Evolutionary conservation across 2,113 vertebrate genomes (phyloP).

Genomic region (Struthio camelus): DNA sequence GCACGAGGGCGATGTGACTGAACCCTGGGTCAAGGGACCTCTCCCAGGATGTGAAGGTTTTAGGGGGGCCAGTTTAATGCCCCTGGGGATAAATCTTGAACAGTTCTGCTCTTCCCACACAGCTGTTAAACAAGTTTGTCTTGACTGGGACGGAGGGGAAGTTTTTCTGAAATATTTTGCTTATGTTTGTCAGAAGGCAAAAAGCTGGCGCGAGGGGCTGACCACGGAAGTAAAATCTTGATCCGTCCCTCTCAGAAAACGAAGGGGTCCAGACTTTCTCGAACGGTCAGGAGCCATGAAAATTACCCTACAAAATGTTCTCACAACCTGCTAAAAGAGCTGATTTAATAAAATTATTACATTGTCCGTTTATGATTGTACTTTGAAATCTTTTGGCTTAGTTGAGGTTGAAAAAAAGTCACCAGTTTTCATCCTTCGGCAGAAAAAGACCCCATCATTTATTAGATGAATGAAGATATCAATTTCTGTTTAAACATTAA

Average conservation of each 20-base stretch:
- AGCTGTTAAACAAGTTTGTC: slow-evolving; percentile 1
- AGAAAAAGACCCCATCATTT: slow-evolving; percentile 68
- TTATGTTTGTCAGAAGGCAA: background rate
- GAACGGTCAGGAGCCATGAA: background rate
- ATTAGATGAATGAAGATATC: slow-evolving; percentile 81
- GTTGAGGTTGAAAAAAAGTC: slow-evolving; percentile 41
- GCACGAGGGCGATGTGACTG: background rate
- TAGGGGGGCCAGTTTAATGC: background rate
- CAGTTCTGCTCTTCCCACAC: background rate
- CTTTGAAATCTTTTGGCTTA: slow-evolving; percentile 64
- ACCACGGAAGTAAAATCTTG: background rate
- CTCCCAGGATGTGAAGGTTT: rapidly evolving
- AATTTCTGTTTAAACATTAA: slow-evolving; percentile 87
- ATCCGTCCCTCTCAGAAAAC: rapidly evolving
- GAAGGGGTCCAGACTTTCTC: background rate
- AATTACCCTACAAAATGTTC: background rate
- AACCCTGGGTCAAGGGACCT: rapidly evolving
- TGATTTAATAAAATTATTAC: slow-evolving; percentile 59
- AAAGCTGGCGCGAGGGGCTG: background rate
- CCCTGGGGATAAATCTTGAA: background rate
- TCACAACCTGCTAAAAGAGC: slow-evolving; percentile 29
- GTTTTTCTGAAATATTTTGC: background rate
- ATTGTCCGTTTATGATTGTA: slow-evolving; percentile 54
- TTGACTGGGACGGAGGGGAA: background rate
- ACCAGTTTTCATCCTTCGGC: slow-evolving; percentile 63